Evolutionary conservation across 2,888 invertebrate species (phyloP).

Genomic region (Lepidonotus clava): DNA sequence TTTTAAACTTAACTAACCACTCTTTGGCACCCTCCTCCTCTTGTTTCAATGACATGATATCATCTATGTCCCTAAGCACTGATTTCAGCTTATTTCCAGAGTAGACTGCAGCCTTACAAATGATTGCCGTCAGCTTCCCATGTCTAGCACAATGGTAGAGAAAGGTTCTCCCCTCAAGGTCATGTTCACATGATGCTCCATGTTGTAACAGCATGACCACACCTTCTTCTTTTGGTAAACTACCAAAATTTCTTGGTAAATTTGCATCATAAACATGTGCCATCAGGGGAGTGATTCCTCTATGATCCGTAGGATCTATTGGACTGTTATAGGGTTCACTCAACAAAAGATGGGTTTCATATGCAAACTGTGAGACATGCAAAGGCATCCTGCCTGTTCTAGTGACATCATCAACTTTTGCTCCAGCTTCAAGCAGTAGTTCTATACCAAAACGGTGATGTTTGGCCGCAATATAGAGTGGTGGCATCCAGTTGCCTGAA

Average conservation of each 20-base stretch:
- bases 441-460: neutral
- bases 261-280: neutral
- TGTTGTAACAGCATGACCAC: neutral
- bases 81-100: neutral
- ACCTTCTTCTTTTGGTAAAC: neutral
- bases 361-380: neutral
- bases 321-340: constrained; percentile 10
- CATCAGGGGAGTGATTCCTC: neutral
- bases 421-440: neutral
- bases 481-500: neutral
- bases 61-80: neutral
- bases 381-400: neutral
- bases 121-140: neutral
- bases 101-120: neutral
- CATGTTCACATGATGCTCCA: neutral
- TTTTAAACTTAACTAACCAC: neutral
- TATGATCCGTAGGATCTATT: neutral
- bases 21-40: neutral
- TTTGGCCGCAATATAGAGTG: neutral
- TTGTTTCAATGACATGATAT: neutral
- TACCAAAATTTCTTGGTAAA: neutral
- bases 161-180: neutral
- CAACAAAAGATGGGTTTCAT: neutral
- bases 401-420: neutral
- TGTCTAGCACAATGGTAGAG: neutral